phyloP scores from a whole-genome alignment of 2,113 vertebrate species.

The Platanista minor region DNA sequence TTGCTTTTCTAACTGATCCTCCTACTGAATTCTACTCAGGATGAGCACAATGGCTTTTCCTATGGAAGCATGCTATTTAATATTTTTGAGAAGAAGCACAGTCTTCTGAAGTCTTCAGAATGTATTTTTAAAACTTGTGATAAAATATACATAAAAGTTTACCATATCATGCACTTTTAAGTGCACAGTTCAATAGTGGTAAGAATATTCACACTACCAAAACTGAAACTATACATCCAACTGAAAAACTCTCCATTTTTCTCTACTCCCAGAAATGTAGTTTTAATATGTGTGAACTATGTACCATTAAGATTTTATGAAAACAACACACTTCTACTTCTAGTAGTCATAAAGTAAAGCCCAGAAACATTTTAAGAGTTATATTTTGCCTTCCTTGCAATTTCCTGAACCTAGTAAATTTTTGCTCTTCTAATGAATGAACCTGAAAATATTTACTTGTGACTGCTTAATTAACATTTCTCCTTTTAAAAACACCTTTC shows the following conservation, averaged over 20 bases:
- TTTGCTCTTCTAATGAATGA: background rate
- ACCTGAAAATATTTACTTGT: background rate
- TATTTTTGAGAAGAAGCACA: background rate
- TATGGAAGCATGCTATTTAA: background rate
- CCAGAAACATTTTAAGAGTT: background rate
- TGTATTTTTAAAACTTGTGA: background rate
- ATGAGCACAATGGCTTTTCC: background rate
- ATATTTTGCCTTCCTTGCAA: background rate
- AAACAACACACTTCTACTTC: background rate
- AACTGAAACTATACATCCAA: background rate
- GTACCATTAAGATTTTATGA: background rate
- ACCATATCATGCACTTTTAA: background rate
- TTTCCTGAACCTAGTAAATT: background rate
- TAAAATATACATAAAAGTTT: background rate
- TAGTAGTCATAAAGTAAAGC: background rate
- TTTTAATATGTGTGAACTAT: background rate
- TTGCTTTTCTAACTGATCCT: background rate
- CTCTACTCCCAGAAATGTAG: background rate
- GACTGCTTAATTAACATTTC: background rate
- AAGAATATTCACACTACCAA: background rate
- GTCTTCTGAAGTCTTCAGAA: background rate
- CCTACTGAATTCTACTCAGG: background rate
- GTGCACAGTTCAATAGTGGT: background rate
- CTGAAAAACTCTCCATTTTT: background rate
- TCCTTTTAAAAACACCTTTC: background rate